A percentile compares a stretch with the other conserved stretches of the same genome.
Conservation (phyloP, 2,113 vertebrate genomes). For the Cyanocitta stelleri region DNA sequence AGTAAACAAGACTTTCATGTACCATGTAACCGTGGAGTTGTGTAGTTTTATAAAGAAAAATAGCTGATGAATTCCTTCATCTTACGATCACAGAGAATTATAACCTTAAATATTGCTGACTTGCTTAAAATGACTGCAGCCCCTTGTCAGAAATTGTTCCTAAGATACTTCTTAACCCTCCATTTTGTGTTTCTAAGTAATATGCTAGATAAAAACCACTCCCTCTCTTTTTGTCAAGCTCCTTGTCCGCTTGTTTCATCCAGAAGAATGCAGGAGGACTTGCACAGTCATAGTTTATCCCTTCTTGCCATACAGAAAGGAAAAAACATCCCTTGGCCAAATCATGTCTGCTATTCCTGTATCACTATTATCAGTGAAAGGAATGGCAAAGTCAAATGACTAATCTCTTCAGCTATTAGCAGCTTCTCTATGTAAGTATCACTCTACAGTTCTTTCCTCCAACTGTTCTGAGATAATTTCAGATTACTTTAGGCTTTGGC, state of each 20-base stretch:
- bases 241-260: neutral
- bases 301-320: neutral
- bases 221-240: neutral
- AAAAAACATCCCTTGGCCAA: conserved; percentile 6
- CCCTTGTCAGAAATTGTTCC: neutral
- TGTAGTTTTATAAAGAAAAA: neutral
- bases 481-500: conserved; percentile 43
- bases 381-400: conserved; percentile 47
- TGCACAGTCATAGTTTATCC: neutral
- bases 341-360: conserved; percentile 22
- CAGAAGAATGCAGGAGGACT: neutral
- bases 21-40: neutral
- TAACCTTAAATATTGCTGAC: neutral
- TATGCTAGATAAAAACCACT: neutral
- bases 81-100: neutral
- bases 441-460: conserved; percentile 29
- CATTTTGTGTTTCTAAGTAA: conserved; percentile 41
- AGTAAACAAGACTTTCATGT: neutral
- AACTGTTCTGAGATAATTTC: conserved; percentile 51
- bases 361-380: conserved; percentile 28
- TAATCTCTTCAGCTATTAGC: conserved; percentile 56
- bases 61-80: neutral
- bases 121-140: neutral
- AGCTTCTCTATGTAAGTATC: conserved; percentile 45
- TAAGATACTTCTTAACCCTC: neutral